Conservation (phyloP, 2,113 vertebrate species). For the Ciconia boyciana region DNA sequence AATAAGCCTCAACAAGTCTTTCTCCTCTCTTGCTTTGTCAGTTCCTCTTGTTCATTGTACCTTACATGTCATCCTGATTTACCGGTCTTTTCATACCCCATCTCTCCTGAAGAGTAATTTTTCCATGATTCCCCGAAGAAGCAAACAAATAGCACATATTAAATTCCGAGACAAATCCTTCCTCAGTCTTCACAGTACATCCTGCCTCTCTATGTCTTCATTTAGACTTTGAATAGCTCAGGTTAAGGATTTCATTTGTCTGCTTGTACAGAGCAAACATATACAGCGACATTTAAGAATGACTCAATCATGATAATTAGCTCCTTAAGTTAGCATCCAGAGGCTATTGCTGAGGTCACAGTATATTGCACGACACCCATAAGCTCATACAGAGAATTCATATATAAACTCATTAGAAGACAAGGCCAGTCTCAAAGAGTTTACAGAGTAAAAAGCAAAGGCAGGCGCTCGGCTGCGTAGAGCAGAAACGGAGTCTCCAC, state of each 20-base stretch:
- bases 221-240: not conserved
- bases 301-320: not conserved
- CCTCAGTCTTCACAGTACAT: not conserved
- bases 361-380: not conserved
- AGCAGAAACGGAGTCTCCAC: not conserved
- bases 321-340: not conserved
- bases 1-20: not conserved
- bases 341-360: not conserved
- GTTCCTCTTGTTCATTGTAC: not conserved
- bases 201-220: not conserved
- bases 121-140: not conserved
- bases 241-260: not conserved
- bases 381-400: not conserved
- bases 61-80: not conserved
- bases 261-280: not conserved
- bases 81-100: not conserved
- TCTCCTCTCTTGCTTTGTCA: not conserved
- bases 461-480: rapidly evolving
- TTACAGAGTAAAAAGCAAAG: not conserved
- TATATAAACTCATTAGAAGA: not conserved
- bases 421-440: not conserved
- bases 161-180: not conserved
- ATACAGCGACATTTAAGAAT: not conserved
- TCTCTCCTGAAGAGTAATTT: not conserved
- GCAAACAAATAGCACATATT: not conserved